These are phyloP conservation scores for Solenopsis invicta DNA, from an alignment of 1,140 invertebrate genomes.

Conservation along the genomic window DNA sequence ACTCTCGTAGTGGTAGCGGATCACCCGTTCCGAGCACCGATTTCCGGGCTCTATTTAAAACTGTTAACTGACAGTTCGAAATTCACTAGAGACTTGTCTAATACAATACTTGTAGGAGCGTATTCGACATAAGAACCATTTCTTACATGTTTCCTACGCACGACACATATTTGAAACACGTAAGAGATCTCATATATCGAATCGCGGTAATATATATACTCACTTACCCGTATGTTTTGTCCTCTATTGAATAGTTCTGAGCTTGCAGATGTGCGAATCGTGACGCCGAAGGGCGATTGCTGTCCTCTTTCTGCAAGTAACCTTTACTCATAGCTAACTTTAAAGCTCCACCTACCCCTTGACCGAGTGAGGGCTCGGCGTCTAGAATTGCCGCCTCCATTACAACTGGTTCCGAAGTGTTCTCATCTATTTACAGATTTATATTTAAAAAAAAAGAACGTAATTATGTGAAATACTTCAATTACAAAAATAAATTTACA, in stretches of 20 bases:
- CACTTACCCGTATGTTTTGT: constrained; percentile 94
- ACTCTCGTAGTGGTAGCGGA: constrained; percentile 73
- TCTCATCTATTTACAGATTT: constrained; percentile 80
- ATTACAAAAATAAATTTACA: constrained; percentile 18
- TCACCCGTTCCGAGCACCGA: constrained; percentile 74
- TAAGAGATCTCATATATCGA: constrained; percentile 68
- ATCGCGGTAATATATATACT: constrained; percentile 62
- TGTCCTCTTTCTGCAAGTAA: constrained; percentile 95
- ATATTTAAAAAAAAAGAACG: neutral
- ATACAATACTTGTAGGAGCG: constrained; percentile 56
- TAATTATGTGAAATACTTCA: neutral
- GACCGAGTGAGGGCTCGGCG: constrained; percentile 97
- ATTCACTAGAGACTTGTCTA: constrained; percentile 75
- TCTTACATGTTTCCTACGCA: constrained; percentile 43
- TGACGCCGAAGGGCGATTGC: constrained; percentile 91
- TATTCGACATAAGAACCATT: constrained; percentile 67
- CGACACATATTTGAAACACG: constrained; percentile 14
- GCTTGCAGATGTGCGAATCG: constrained; percentile 93
- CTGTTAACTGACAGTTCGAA: constrained; percentile 77
- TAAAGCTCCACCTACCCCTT: constrained; percentile 96
- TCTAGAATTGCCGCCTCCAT: constrained; percentile 94
- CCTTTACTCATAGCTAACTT: constrained; percentile 98
- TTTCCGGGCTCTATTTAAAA: constrained; percentile 74
- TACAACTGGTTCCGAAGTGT: constrained; percentile 82
- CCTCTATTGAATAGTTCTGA: constrained; percentile 98